A percentile compares a stretch with the other conserved stretches of the same genome.
These are phyloP conservation scores for Anthopleura xanthogrammica DNA, from an alignment of 92 coral and sea anemone genomes.

Conservation along the genomic window DNA sequence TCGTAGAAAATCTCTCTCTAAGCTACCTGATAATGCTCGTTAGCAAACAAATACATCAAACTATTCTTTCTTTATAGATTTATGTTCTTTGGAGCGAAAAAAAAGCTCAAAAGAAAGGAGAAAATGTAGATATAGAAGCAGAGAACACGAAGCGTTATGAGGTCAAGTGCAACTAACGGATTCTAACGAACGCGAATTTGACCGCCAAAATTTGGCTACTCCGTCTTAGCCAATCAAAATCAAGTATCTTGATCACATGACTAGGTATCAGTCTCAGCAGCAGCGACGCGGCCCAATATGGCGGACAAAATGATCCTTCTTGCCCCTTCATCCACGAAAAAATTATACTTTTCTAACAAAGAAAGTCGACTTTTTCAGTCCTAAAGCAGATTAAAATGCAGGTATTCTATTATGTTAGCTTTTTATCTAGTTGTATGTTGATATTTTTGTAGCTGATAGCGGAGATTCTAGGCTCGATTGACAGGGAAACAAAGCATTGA, in stretches of 20 bases:
- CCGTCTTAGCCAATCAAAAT: background rate
- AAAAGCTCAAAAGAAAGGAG: background rate
- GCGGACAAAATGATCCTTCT: background rate
- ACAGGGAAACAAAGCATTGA: background rate
- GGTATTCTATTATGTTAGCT: background rate
- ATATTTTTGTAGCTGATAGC: background rate
- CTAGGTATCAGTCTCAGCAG: background rate
- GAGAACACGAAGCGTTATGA: background rate
- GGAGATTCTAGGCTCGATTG: background rate
- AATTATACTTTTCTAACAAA: background rate
- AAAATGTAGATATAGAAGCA: background rate
- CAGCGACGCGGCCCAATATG: background rate
- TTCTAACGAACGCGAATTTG: background rate
- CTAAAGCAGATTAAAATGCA: background rate
- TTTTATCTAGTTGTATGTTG: background rate
- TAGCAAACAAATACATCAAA: background rate
- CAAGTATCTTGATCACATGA: background rate
- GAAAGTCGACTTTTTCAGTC: background rate
- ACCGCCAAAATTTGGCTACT: constrained; percentile 2
- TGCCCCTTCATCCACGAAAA: background rate
- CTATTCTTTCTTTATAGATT: background rate
- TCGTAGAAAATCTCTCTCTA: background rate
- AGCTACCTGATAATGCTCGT: background rate
- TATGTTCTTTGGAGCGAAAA: background rate
- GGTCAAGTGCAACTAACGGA: background rate